phyloP scores from a whole-genome alignment of 2,113 vertebrate species.

The Monopterus albus region DNA sequence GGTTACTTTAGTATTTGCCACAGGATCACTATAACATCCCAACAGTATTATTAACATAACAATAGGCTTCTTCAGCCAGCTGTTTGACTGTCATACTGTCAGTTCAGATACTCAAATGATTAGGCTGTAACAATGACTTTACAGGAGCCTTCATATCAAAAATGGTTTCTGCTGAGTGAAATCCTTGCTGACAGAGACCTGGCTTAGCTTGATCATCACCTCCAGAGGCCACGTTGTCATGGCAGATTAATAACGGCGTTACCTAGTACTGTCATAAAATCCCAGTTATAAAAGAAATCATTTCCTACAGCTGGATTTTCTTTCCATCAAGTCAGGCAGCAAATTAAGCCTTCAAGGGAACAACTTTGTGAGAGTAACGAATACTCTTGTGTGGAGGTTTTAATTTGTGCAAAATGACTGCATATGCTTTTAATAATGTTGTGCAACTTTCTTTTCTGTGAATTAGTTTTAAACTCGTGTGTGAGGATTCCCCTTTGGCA shows the following conservation, averaged over 20 bases:
- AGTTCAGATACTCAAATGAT: not conserved
- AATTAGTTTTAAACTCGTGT: constrained; percentile 12
- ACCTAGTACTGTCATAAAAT: constrained; percentile 24
- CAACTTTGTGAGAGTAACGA: constrained; percentile 7
- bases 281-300: constrained; percentile 3
- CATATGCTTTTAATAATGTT: constrained; percentile 32
- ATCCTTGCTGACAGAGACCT: constrained; percentile 19
- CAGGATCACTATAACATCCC: not conserved
- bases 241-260: constrained; percentile 45
- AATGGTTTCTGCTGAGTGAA: constrained; percentile 34
- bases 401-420: not conserved
- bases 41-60: not conserved
- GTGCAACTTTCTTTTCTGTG: constrained; percentile 44
- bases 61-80: not conserved
- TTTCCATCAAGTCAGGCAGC: not conserved
- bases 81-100: not conserved
- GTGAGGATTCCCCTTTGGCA: not conserved
- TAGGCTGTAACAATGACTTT: not conserved
- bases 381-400: not conserved
- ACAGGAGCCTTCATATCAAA: constrained; percentile 31
- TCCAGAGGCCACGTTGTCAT: constrained; percentile 60
- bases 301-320: not conserved
- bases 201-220: constrained; percentile 51
- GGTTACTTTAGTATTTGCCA: not conserved
- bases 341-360: not conserved